Evolutionary conservation across 2,888 invertebrate species (phyloP), one percentile per base, ranked within the genome.

Genomic region (Lepas anatifera): DNA sequence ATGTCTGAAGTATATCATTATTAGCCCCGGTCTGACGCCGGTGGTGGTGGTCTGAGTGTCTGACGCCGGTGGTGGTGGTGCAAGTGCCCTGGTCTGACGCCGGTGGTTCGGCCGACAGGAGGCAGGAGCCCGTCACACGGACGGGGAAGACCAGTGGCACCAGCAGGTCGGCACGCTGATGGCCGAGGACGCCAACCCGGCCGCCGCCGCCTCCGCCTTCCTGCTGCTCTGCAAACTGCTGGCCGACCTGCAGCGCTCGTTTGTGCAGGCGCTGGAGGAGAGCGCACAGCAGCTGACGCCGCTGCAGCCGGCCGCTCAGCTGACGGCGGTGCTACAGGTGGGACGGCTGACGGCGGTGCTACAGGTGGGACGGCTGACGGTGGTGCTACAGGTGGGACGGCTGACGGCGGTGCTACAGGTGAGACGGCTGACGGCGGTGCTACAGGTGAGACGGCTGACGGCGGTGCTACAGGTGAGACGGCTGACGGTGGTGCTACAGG

Each of bases 151-250:
- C 25, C 39, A 66, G 64, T 66, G 64, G 64, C 39, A 25, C 11
- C 64, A 16, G 39, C 64, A 39, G 39, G 39, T 66, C 25, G 3
- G 25, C 22, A 39, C 39, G 37, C 64, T 66, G 39, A 22, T 66
- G 64, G 39, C 25, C 11, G 64, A 66, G 3, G n/a, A 6, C 3
- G 39, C 39, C 25, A n/a, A 37, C 25, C 39, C 64, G 25, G 37
- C 37, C 13, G 64, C 39, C n/a, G 64, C 39, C 39, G 37, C 39
- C 25, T n/a, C 39, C 11, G 64, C 39, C 64, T 3, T 39, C 16
- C 39, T 66, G 64, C 64, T 37, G 64, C 39, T 66, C 25, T 37
- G 64, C 25, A 37, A 39, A 3, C 64, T 66, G 39, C 64, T 66
- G 64, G 64, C 64, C 39, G 64, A 66, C 39, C n/a, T 66, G 37